Conservation (phyloP, 1,140 invertebrate genomes). For the Diabrotica undecimpunctata region DNA sequence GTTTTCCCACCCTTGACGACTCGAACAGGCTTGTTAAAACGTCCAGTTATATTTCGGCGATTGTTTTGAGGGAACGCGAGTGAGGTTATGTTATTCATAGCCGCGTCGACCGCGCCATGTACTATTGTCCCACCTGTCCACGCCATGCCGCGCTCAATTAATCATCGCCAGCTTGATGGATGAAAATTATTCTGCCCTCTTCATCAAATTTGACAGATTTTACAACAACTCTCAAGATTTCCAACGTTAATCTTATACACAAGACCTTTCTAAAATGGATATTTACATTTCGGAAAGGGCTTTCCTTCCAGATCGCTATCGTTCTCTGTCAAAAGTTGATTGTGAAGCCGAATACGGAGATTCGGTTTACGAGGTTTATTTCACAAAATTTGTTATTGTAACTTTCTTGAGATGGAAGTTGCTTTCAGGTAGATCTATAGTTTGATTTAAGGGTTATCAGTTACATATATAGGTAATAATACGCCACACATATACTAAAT, state of each 20-base stretch:
- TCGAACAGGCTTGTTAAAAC: conserved; percentile 6
- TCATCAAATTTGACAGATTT: conserved; percentile 35
- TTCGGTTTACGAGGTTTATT: neutral
- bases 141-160: conserved; percentile 34
- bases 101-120: conserved; percentile 23
- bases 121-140: conserved; percentile 39
- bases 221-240: conserved; percentile 16
- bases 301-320: neutral
- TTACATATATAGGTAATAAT: no score
- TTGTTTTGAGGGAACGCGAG: neutral
- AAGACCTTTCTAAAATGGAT: conserved; percentile 13
- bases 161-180: conserved; percentile 36
- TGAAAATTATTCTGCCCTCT: conserved; percentile 36
- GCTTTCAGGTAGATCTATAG: no score
- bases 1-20: neutral
- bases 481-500: no score
- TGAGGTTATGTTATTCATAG: conserved; percentile 24
- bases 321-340: conserved; percentile 2
- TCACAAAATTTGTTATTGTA: no score
- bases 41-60: conserved; percentile 3
- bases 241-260: conserved; percentile 14
- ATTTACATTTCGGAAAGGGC: neutral
- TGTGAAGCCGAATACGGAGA: neutral
- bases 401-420: no score
- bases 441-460: no score